Evolutionary conservation across 2,113 vertebrate species (phyloP).

Genomic region (Austrofundulus limnaeus): DNA sequence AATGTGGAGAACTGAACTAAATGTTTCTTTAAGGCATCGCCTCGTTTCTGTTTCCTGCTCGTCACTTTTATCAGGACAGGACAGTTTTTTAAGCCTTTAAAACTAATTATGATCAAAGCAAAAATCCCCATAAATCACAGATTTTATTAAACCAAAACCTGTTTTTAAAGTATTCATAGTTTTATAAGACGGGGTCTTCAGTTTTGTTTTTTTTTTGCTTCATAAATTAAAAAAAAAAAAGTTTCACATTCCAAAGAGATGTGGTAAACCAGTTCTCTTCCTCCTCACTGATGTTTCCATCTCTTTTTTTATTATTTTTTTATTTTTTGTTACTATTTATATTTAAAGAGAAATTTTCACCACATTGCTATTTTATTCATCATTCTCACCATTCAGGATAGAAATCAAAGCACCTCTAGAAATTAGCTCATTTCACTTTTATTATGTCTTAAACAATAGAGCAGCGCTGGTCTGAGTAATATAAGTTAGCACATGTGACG

Average conservation of each 20-base stretch:
- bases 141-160: too few relatives aligned
- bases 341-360: constrained; percentile 81
- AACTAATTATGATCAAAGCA: too few relatives aligned
- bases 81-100: too few relatives aligned
- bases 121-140: too few relatives aligned
- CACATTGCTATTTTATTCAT: constrained; percentile 77
- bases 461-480: constrained; percentile 89
- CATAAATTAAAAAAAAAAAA: constrained; percentile 1
- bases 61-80: too few relatives aligned
- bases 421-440: constrained; percentile 80
- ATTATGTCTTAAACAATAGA: constrained; percentile 82
- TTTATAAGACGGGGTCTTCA: not conserved
- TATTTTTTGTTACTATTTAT: constrained; percentile 64
- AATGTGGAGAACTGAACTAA: too few relatives aligned
- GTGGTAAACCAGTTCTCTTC: constrained; percentile 51
- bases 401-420: constrained; percentile 87
- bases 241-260: constrained; percentile 66
- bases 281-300: constrained; percentile 63
- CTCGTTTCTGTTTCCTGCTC: too few relatives aligned
- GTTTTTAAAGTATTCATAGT: too few relatives aligned
- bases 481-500: constrained; percentile 87
- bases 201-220: too few relatives aligned
- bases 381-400: constrained; percentile 78
- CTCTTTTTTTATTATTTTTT: constrained; percentile 53
- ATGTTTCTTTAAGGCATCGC: too few relatives aligned